phyloP scores from a whole-genome alignment of 1,140 invertebrate genomes.

The Brachionus rotundiformis region DNA sequence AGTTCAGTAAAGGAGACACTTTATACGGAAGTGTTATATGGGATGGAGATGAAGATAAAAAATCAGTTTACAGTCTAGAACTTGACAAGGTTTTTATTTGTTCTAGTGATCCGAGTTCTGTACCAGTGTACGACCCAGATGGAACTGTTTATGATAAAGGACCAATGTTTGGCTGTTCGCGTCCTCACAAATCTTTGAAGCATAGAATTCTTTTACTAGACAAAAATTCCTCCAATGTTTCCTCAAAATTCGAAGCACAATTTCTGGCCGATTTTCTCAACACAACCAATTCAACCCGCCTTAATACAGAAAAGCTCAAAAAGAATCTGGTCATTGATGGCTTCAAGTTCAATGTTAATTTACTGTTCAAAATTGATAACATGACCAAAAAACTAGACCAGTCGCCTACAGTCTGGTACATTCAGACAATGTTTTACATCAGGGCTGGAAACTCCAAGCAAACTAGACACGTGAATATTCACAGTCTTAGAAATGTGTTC shows the following conservation, averaged over 20 bases:
- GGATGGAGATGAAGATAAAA: slow-evolving; percentile 64
- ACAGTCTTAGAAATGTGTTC: slow-evolving; percentile 27
- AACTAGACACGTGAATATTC: not conserved
- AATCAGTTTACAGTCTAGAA: slow-evolving; percentile 62
- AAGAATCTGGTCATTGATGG: slow-evolving; percentile 14
- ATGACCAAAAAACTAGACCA: not conserved
- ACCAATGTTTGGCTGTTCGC: slow-evolving; percentile 66
- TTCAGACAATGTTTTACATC: slow-evolving; percentile 20
- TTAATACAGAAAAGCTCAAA: slow-evolving; percentile 11
- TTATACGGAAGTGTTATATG: slow-evolving; percentile 66
- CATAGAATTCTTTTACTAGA: slow-evolving; percentile 65
- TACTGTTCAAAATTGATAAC: slow-evolving; percentile 43
- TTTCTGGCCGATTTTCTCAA: slow-evolving; percentile 36
- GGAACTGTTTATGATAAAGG: slow-evolving; percentile 64
- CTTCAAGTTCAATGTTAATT: slow-evolving; percentile 35
- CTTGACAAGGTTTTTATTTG: slow-evolving; percentile 66
- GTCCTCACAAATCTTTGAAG: slow-evolving; percentile 61
- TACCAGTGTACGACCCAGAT: slow-evolving; percentile 66
- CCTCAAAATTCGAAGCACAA: slow-evolving; percentile 25
- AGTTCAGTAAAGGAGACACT: slow-evolving; percentile 58
- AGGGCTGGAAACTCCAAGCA: not conserved
- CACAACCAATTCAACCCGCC: not conserved
- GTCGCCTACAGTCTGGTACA: not conserved
- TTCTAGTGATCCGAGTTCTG: slow-evolving; percentile 64
- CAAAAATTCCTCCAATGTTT: not conserved